phyloP scores from a whole-genome alignment of 1,140 invertebrate species.

The Linepithema humile region DNA sequence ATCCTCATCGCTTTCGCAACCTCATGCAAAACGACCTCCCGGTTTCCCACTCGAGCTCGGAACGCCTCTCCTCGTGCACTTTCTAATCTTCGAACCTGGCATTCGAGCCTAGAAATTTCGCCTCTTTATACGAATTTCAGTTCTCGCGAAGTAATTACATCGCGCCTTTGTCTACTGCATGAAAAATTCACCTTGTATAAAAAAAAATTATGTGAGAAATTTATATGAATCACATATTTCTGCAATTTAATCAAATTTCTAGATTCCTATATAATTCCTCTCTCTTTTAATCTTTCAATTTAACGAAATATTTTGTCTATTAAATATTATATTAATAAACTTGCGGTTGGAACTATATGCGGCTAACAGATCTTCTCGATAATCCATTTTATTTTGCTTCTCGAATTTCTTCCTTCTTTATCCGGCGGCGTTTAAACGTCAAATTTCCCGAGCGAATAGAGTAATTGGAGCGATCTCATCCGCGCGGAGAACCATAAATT shows the following conservation, averaged over 20 bases:
- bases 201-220: too few relatives aligned
- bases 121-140: background rate
- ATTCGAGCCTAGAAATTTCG: constrained; percentile 3
- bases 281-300: background rate
- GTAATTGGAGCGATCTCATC: constrained; percentile 49
- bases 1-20: constrained; percentile 21
- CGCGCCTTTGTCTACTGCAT: too few relatives aligned
- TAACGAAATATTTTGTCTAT: background rate
- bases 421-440: constrained; percentile 43
- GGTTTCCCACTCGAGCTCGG: background rate
- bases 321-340: background rate
- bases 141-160: too few relatives aligned
- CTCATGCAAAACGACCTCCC: constrained; percentile 62
- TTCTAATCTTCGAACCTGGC: constrained; percentile 30
- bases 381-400: constrained; percentile 42
- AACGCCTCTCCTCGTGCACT: background rate
- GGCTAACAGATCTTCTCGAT: background rate
- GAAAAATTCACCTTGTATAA: too few relatives aligned
- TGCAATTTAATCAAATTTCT: too few relatives aligned
- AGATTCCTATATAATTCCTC: too few relatives aligned
- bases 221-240: too few relatives aligned
- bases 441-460: constrained; percentile 55
- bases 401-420: constrained; percentile 6
- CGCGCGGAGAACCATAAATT: constrained; percentile 39
- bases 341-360: background rate